Base-by-base conservation (phyloP, 2,797 vertebrate species). In the Oophaga sylvatica region DNA sequence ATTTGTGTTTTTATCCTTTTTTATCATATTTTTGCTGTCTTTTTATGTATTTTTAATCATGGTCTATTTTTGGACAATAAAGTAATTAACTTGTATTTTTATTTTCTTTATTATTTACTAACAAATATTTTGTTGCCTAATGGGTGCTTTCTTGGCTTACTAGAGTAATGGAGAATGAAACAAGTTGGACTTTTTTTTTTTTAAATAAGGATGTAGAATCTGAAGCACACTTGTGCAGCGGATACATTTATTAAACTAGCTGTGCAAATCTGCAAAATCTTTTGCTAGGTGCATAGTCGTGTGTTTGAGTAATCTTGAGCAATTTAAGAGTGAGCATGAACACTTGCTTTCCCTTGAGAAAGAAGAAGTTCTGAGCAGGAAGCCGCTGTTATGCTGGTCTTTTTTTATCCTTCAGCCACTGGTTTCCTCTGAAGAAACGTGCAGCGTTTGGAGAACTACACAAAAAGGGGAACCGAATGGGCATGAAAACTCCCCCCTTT, bases 351-450 rank as follows among this genome's bases (percentile, higher is more conserved):
- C 35, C 56, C 22, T 17, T 45, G 22, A 86, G 83, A 89, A 86
- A 86, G 84, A 22, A 86, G 88, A 89, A 89, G 88, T 83, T 11
- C 16, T 29, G 62, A 77, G 67, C 87, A 88, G 78, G 83, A 81
- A 85, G 83, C 68, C 41, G 19, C 31, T 84, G 12, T 48, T 48
- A 4, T 82, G 68, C n/a, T 70, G 57, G 31, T 41, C 31, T 62
- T 83, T 78, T 41, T 79, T 65, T 81, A 45, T 82, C 62, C 84
- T 67, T 60, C 17, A 70, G 60, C 60, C 77, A 29, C 19, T 41
- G 56, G 63, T 82, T 89, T 89, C 87, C 83, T 85, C 67, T 79
- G 57, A 29, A 70, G 83, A 81, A 85, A 80, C 62, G n/a, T 76
- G 60, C 70, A 45, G 9, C 67, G 20, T 16, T 57, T 45, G 80